A percentile compares a stretch with the other conserved stretches of the same genome.
phyloP scores from a whole-genome alignment of 2,113 vertebrate genomes.

The Calypte anna region DNA sequence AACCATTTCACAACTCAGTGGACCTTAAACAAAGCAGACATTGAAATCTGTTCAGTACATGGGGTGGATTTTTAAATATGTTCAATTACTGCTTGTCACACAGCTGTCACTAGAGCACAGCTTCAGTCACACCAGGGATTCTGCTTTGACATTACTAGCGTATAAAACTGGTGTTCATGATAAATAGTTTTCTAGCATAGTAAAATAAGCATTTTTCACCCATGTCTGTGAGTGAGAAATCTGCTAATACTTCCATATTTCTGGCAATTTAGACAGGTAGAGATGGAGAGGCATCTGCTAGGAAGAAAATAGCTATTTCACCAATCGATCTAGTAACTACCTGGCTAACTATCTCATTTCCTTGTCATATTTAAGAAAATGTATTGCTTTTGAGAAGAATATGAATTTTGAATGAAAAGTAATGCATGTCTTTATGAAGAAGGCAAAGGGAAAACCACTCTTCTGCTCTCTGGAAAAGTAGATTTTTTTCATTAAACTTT shows the following conservation, averaged over 20 bases:
- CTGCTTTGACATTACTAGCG: slow-evolving; percentile 61
- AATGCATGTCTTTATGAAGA: background rate
- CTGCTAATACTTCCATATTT: background rate
- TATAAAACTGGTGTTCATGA: slow-evolving; percentile 51
- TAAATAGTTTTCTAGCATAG: slow-evolving; percentile 39
- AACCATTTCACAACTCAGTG: slow-evolving; percentile 83
- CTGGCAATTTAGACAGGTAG: background rate
- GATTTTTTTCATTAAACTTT: background rate
- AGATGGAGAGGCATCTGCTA: background rate
- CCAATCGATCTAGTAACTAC: background rate
- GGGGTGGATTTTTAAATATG: slow-evolving; percentile 80
- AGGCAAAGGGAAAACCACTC: background rate
- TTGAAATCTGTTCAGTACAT: slow-evolving; percentile 80
- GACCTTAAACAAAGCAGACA: slow-evolving; percentile 84
- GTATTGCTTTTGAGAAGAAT: background rate
- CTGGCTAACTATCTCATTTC: background rate
- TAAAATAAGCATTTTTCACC: slow-evolving; percentile 54
- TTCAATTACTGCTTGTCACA: slow-evolving; percentile 75
- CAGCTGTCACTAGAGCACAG: slow-evolving; percentile 74
- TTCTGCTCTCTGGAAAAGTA: background rate
- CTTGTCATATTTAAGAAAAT: slow-evolving; percentile 11
- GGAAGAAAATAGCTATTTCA: slow-evolving; percentile 5
- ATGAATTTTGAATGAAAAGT: background rate
- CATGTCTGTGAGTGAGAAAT: slow-evolving; percentile 16
- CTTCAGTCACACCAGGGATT: slow-evolving; percentile 64